Conservation (phyloP, 2,888 invertebrate genomes). For the Drosophila diplacantha region DNA sequence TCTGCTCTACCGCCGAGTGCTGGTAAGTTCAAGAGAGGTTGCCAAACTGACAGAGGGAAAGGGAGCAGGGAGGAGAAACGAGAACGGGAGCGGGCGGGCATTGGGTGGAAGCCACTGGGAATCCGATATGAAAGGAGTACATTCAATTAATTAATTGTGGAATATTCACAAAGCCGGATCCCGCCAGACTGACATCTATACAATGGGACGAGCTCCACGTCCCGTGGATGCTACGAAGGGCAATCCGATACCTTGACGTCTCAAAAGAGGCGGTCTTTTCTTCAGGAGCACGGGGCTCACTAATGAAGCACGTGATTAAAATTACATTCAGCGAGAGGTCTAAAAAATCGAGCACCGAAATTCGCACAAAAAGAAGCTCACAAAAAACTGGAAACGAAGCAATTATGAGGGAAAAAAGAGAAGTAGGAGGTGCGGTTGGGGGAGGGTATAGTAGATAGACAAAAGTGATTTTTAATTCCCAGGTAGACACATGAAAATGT, state of each 20-base stretch:
- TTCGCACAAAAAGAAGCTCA: conserved; percentile 2
- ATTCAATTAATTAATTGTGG: conserved; percentile 44
- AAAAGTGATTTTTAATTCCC: conserved; percentile 46
- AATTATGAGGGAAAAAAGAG: conserved; percentile 14
- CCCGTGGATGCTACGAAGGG: neutral
- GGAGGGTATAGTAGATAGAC: neutral
- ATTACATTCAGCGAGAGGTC: conserved; percentile 46
- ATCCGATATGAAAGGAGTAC: conserved; percentile 35
- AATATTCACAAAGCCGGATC: conserved; percentile 26
- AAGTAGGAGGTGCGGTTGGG: no score
- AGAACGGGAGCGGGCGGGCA: neutral
- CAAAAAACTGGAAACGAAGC: conserved; percentile 19
- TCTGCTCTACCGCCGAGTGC: conserved; percentile 83
- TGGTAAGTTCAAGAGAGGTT: conserved; percentile 78
- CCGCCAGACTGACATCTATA: conserved; percentile 30
- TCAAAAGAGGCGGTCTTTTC: conserved; percentile 3
- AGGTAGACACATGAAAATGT: conserved; percentile 37
- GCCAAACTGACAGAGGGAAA: neutral
- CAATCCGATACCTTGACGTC: conserved; percentile 22
- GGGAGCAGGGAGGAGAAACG: neutral
- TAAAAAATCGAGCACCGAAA: conserved; percentile 19
- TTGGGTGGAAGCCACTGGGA: conserved; percentile 24
- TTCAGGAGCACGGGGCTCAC: conserved; percentile 22
- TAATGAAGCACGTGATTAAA: conserved; percentile 67
- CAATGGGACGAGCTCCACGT: conserved; percentile 12